These are phyloP conservation scores for Perdix hodgsoniae DNA, from an alignment of 2,797 vertebrate genomes.

Conservation along the genomic window DNA sequence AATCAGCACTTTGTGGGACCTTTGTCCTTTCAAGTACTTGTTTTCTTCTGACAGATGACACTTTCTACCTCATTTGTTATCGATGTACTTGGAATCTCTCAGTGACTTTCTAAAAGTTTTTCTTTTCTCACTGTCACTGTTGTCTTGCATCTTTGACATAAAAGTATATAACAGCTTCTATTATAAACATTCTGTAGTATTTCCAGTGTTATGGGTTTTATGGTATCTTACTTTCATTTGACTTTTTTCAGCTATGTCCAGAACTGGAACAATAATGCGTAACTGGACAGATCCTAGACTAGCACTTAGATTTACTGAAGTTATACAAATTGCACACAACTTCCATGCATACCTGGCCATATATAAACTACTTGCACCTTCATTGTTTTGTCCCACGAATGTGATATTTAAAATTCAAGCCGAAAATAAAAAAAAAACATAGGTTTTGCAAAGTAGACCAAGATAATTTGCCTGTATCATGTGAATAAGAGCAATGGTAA, in stretches of 20 bases:
- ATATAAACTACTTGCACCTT: neutral
- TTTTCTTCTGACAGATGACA: neutral
- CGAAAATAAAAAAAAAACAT: neutral
- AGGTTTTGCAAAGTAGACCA: neutral
- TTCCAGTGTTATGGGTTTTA: neutral
- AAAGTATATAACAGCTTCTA: neutral
- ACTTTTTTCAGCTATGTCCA: neutral
- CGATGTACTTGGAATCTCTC: neutral
- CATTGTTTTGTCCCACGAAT: neutral
- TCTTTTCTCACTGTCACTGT: neutral
- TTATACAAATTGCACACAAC: neutral
- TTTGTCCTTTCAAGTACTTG: constrained; percentile 25
- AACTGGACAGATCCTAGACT: neutral
- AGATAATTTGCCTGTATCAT: neutral
- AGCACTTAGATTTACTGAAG: neutral
- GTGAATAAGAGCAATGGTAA: neutral
- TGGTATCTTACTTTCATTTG: neutral
- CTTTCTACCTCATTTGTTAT: constrained; percentile 38
- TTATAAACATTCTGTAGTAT: neutral
- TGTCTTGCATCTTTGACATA: neutral
- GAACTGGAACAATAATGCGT: neutral
- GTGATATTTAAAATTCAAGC: neutral
- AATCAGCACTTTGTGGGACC: neutral
- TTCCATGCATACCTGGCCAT: neutral
- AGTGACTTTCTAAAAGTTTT: neutral